These are phyloP conservation scores for Nasonia giraulti DNA, from an alignment of 1,140 invertebrate species.

Conservation along the genomic window DNA sequence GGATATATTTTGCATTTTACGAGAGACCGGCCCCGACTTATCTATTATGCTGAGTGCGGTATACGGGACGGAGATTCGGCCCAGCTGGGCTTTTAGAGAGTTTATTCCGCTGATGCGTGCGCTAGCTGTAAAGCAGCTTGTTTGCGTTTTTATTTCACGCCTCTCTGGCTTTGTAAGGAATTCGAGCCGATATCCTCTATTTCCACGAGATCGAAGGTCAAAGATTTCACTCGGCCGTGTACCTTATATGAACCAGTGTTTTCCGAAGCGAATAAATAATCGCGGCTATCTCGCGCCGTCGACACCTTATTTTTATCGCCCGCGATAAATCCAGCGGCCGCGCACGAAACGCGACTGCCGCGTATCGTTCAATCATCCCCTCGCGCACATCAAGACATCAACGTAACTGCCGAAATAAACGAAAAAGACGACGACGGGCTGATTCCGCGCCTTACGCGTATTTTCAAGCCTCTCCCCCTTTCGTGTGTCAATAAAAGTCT, in stretches of 20 bases:
- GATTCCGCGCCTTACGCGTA: background rate
- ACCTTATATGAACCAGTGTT: too few relatives aligned
- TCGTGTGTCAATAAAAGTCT: background rate
- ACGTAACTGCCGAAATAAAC: background rate
- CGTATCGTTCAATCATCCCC: background rate
- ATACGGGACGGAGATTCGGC: background rate
- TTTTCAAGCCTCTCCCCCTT: too few relatives aligned
- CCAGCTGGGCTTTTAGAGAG: too few relatives aligned
- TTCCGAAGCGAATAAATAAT: too few relatives aligned
- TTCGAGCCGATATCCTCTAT: too few relatives aligned
- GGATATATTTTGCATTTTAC: slow-evolving; percentile 38
- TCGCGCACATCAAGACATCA: background rate
- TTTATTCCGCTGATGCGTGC: too few relatives aligned
- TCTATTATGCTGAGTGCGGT: slow-evolving; percentile 25
- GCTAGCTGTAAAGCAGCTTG: too few relatives aligned
- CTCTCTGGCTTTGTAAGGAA: too few relatives aligned
- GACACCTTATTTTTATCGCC: background rate
- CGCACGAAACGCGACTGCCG: background rate
- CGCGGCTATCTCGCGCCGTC: too few relatives aligned
- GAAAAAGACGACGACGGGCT: background rate
- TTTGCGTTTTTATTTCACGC: too few relatives aligned
- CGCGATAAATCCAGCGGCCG: background rate
- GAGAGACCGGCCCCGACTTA: slow-evolving; percentile 6
- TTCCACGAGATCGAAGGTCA: too few relatives aligned
- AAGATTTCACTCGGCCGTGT: too few relatives aligned